phyloP scores from a whole-genome alignment of 1,140 invertebrate genomes.

The Aphaenogaster rudis region DNA sequence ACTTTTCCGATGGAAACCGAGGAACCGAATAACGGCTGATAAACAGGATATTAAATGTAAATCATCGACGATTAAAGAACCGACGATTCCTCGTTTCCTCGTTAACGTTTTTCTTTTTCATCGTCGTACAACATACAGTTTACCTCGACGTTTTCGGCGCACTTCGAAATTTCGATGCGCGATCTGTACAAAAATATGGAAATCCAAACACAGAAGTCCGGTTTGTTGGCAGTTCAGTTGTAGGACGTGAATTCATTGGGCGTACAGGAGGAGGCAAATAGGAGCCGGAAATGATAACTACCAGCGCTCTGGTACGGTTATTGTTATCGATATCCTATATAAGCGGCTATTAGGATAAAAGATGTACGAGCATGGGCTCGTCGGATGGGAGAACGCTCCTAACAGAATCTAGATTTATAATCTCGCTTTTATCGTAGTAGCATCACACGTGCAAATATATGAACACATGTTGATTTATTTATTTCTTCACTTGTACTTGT shows the following conservation, averaged over 20 bases:
- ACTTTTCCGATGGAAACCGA: slow-evolving; percentile 44
- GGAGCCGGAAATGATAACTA: slow-evolving; percentile 56
- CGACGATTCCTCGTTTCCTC: slow-evolving; percentile 22
- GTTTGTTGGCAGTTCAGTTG: slow-evolving; percentile 24
- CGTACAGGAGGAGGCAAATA: slow-evolving; percentile 41
- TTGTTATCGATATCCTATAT: slow-evolving; percentile 32
- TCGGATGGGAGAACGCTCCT: not conserved
- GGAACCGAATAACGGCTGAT: slow-evolving; percentile 58
- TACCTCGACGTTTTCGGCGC: slow-evolving; percentile 17
- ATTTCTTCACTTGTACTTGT: not conserved
- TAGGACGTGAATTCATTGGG: slow-evolving; percentile 40
- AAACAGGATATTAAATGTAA: slow-evolving; percentile 53
- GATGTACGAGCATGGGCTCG: slow-evolving; percentile 3
- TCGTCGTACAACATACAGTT: slow-evolving; percentile 5
- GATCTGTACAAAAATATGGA: slow-evolving; percentile 42
- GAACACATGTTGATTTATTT: slow-evolving; percentile 11
- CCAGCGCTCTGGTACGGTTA: slow-evolving; percentile 2
- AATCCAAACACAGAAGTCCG: slow-evolving; percentile 26
- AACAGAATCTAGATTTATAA: slow-evolving; percentile 28
- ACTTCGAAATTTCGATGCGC: slow-evolving; percentile 23
- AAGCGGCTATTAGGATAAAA: slow-evolving; percentile 45
- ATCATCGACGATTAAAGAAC: slow-evolving; percentile 22
- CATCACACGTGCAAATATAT: not conserved
- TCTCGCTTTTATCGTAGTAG: slow-evolving; percentile 2
- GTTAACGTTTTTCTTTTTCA: not conserved